These are phyloP conservation scores for Haemorhous mexicanus DNA, from an alignment of 2,113 vertebrate species.

Conservation along the genomic window DNA sequence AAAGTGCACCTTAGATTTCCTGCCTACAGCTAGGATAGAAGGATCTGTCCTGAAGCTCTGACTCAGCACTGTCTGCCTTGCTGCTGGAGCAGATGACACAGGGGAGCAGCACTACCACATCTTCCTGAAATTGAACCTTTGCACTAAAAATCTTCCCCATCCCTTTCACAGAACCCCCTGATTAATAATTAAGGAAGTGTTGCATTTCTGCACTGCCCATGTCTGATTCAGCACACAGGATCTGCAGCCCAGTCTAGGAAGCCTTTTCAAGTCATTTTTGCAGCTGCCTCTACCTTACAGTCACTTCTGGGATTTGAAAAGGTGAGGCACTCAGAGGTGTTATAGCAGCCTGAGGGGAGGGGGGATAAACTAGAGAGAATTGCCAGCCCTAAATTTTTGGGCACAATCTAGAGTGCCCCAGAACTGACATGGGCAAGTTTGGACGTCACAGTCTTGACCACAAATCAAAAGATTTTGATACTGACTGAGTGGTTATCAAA, in stretches of 20 bases:
- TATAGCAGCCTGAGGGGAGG: not conserved
- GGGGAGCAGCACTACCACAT: not conserved
- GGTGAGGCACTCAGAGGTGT: not conserved
- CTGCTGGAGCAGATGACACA: not conserved
- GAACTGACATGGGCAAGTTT: not conserved
- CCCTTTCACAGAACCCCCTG: not conserved
- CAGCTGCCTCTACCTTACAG: not conserved
- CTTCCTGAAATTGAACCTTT: rapidly evolving
- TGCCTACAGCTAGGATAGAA: not conserved
- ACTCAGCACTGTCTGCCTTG: no score
- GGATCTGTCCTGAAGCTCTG: not conserved
- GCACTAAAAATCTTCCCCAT: not conserved
- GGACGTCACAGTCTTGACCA: not conserved
- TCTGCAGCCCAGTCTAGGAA: not conserved
- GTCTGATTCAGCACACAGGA: not conserved
- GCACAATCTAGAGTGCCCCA: not conserved
- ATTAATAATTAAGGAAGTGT: not conserved
- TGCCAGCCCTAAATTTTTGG: not conserved
- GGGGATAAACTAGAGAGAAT: not conserved
- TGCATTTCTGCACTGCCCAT: not conserved
- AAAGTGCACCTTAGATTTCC: not conserved
- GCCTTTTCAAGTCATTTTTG: not conserved
- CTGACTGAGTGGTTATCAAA: not conserved
- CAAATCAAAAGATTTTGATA: not conserved
- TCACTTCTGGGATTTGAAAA: not conserved